Percentiles rank a stretch among this genome's conserved stretches.
Evolutionary conservation across 2,113 vertebrate species (phyloP).

Genomic region (Hemichromis elongatus): DNA sequence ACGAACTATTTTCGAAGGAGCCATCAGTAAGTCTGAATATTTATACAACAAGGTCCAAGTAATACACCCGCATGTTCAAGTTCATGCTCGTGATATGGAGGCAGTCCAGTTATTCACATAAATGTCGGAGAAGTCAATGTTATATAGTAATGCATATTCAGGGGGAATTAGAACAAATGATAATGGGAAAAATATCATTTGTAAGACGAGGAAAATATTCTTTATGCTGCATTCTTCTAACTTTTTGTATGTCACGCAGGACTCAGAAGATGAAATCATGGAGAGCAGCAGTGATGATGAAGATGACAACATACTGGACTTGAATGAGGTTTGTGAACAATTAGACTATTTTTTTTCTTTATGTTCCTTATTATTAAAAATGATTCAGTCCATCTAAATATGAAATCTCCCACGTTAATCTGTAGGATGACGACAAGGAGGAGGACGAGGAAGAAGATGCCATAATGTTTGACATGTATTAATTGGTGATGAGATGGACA

Average conservation of each 20-base stretch:
- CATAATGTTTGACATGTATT: slow-evolving; percentile 19
- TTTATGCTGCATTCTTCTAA: neutral
- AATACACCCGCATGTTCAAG: neutral
- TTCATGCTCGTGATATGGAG: neutral
- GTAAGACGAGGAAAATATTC: neutral
- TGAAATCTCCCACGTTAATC: neutral
- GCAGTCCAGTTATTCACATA: neutral
- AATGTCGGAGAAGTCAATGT: neutral
- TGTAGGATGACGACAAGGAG: neutral
- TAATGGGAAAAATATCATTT: neutral
- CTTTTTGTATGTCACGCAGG: slow-evolving; percentile 24
- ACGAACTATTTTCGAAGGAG: neutral
- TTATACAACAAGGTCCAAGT: neutral
- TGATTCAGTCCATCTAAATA: neutral
- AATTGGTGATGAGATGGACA: neutral
- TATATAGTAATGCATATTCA: neutral
- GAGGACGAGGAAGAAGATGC: neutral
- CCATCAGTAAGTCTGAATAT: slow-evolving; percentile 48
- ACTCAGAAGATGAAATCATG: slow-evolving; percentile 57
- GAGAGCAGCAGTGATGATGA: slow-evolving; percentile 25
- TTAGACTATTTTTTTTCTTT: neutral
- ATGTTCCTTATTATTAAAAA: neutral
- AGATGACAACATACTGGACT: neutral
- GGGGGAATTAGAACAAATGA: neutral
- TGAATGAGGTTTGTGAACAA: slow-evolving; percentile 1